Conservation (phyloP, 2,113 vertebrate species). For the Rhabdomys dilectus region DNA sequence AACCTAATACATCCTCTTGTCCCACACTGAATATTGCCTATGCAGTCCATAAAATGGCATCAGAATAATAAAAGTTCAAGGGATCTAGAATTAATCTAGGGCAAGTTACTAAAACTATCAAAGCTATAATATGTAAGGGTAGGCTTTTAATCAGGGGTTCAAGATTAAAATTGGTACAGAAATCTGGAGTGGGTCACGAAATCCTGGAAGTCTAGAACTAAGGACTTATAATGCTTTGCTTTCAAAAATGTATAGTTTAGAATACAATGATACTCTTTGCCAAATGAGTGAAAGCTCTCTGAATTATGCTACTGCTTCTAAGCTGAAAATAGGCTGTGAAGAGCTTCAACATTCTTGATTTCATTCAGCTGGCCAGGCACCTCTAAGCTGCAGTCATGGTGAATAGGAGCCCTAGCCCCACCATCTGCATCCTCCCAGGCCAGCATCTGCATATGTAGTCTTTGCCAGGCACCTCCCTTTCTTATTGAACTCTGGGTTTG, state of each 20-base stretch:
- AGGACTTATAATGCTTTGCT: neutral
- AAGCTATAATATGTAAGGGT: neutral
- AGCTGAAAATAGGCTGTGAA: neutral
- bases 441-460: neutral
- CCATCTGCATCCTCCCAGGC: conserved; percentile 50
- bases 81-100: conserved; percentile 43
- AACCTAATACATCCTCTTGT: neutral
- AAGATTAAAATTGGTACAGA: conserved; percentile 1
- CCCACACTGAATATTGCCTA: neutral
- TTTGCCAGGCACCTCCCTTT: neutral
- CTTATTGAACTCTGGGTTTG: neutral
- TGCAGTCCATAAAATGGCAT: conserved; percentile 41
- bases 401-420: conserved; percentile 61
- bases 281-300: neutral
- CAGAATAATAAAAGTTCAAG: conserved; percentile 53
- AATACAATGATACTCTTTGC: neutral
- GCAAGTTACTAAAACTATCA: conserved; percentile 52
- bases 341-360: neutral
- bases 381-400: neutral
- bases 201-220: neutral
- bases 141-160: conserved; percentile 27
- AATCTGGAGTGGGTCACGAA: neutral
- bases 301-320: neutral
- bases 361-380: neutral
- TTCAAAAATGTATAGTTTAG: neutral